Base-by-base conservation (phyloP, 2,888 invertebrate genomes). In the Ochropacha duplaris region DNA sequence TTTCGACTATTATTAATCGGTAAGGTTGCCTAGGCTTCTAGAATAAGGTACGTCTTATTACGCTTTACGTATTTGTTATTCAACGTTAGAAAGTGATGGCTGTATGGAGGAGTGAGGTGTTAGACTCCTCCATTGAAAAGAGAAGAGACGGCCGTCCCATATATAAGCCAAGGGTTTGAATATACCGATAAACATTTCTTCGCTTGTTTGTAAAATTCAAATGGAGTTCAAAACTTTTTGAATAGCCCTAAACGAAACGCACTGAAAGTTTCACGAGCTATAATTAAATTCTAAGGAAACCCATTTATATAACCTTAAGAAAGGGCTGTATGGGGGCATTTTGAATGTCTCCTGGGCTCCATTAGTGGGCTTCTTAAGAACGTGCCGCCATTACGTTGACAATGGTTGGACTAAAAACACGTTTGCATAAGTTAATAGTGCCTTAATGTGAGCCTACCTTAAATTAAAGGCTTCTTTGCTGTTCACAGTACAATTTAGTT, bases 181-280 rank as follows among this genome's bases (percentile, higher is more conserved):
- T n/a, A n/a, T n/a, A n/a, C n/a, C n/a, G 50, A 16, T 16, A 11
- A n/a, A 66, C 57, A 52, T 61, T 62, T 65, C 49, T 54, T 57
- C 34, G 26, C 49, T 72, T 72, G 69, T 69, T 71, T 71, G 66
- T 59, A 57, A 68, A 73, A 68, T 71, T 69, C 68, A 68, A 77
- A 79, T 80, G 70, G 76, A 76, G 76, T 78, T 78, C 49, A 57
- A 59, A 79, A 80, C 64, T 81, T 80, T 76, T 72, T 79, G 79
- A 82, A 83, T 79, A 67, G 69, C 68, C 69, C 67, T 71, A 74
- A 78, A 79, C 77, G 75, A 78, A 76, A 71, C 68, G 68, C 62
- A 65, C 64, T 69, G 70, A 61, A 73, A 72, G 71, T 76, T 73
- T 62, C 64, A 54, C 60, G 56, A 54, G 54, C 55, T 71, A 67